Evolutionary conservation across 2,888 invertebrate genomes (phyloP).

Genomic region (Endotricha flammealis): DNA sequence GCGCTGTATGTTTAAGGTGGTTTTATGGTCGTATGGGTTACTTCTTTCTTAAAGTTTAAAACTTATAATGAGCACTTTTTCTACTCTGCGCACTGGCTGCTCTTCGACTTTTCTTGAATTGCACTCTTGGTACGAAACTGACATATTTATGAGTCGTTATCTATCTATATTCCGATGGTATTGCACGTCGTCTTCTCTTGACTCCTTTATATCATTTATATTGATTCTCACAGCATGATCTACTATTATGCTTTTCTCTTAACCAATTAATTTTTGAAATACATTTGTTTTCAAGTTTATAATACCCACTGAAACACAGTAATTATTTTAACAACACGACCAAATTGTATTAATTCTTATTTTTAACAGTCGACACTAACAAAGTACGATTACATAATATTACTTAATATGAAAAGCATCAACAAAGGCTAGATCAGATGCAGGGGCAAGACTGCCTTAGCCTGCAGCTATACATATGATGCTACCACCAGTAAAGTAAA

Average conservation of each 20-base stretch:
- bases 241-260: conserved; percentile 30
- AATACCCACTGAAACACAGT: conserved; percentile 22
- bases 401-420: too few species aligned
- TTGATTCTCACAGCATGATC: conserved; percentile 34
- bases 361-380: conserved; percentile 32
- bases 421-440: conserved; percentile 14
- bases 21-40: conserved; percentile 47
- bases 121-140: conserved; percentile 31
- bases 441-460: conserved; percentile 14
- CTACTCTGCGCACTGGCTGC: conserved; percentile 41
- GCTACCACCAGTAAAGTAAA: conserved; percentile 18
- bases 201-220: conserved; percentile 25
- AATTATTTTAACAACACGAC: conserved; percentile 61
- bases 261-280: conserved; percentile 31
- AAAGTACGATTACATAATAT: conserved; percentile 22
- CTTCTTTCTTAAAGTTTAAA: conserved; percentile 34
- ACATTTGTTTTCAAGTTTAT: conserved; percentile 21
- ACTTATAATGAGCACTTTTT: conserved; percentile 40
- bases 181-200: conserved; percentile 37
- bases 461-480: conserved; percentile 13
- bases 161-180: conserved; percentile 23
- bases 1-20: conserved; percentile 25
- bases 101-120: conserved; percentile 34
- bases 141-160: conserved; percentile 17
- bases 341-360: conserved; percentile 55